Conservation (phyloP, 1,140 invertebrate genomes). For the Chrysomallon squamiferum region DNA sequence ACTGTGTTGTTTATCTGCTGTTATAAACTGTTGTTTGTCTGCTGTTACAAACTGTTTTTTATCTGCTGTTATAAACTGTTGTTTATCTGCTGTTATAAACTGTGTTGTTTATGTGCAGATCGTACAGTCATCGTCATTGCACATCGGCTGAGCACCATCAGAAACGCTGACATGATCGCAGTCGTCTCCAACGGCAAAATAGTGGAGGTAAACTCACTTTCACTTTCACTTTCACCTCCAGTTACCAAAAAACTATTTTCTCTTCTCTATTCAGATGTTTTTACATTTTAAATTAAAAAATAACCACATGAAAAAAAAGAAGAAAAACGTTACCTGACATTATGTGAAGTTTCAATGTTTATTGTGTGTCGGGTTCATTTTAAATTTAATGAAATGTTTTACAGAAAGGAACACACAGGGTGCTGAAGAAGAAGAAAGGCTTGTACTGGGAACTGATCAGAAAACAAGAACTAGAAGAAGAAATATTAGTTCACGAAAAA, state of each 20-base stretch:
- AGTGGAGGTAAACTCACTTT: conserved; percentile 53
- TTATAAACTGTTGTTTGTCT: neutral
- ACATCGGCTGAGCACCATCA: conserved; percentile 85
- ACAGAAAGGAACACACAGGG: conserved; percentile 72
- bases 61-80: neutral
- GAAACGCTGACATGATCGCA: conserved; percentile 86
- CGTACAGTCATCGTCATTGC: conserved; percentile 88
- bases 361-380: neutral
- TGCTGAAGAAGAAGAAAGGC: conserved; percentile 69
- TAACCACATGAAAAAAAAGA: neutral
- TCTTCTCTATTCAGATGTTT: neutral
- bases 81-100: neutral
- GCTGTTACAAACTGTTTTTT: neutral
- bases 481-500: conserved; percentile 12
- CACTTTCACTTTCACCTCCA: neutral
- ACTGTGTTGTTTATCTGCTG: neutral
- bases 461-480: conserved; percentile 68
- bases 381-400: neutral
- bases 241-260: neutral
- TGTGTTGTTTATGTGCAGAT: conserved; percentile 60
- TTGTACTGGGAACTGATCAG: conserved; percentile 75
- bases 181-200: conserved; percentile 78
- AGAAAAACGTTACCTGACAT: neutral
- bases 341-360: neutral
- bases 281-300: neutral